A percentile compares a stretch with the other conserved stretches of the same genome.
Conservation (phyloP, 2,113 vertebrate species). For the Ursus arctos region DNA sequence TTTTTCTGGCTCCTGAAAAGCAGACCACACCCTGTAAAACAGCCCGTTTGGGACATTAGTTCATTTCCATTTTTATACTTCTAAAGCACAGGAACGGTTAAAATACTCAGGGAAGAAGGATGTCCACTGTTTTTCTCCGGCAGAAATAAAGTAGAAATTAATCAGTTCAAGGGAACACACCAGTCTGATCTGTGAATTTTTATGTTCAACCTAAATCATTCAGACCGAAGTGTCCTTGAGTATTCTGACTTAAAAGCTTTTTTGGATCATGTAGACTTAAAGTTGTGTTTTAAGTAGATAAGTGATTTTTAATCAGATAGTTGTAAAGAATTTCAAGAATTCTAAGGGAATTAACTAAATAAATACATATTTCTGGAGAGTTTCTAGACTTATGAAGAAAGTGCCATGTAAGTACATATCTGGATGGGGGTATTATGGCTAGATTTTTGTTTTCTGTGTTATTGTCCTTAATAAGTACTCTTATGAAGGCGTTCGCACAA, state of each 20-base stretch:
- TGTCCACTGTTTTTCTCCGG: background rate
- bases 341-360: constrained; percentile 6
- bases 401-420: background rate
- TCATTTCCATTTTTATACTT: constrained; percentile 71
- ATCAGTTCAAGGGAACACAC: background rate
- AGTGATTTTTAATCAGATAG: constrained; percentile 10
- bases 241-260: background rate
- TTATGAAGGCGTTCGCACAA: constrained; percentile 34
- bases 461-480: background rate
- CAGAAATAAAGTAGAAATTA: background rate
- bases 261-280: background rate
- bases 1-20: constrained; percentile 46
- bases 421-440: background rate
- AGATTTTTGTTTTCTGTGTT: background rate
- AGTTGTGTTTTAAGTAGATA: background rate
- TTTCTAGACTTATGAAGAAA: constrained; percentile 13
- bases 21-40: constrained; percentile 22
- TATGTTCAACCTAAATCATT: constrained; percentile 17
- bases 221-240: background rate
- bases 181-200: background rate
- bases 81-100: background rate
- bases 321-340: constrained; percentile 36
- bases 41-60: constrained; percentile 24
- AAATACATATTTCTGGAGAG: constrained; percentile 14
- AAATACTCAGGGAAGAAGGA: background rate